A percentile compares a stretch with the other conserved stretches of the same genome.
Conservation (phyloP, 2,888 invertebrate genomes). For the Calameuta filiformis region DNA sequence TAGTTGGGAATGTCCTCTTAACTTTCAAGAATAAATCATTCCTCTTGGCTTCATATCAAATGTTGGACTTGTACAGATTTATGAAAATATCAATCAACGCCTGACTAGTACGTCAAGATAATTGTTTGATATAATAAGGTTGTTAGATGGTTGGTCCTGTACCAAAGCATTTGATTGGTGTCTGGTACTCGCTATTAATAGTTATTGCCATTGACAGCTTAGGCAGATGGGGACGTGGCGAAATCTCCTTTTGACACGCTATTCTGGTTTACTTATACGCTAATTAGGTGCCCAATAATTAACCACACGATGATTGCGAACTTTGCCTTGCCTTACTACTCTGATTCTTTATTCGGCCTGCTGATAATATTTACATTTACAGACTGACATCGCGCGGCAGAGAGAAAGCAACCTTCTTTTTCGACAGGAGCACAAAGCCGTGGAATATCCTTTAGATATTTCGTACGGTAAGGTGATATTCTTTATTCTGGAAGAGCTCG, state of each 20-base stretch:
- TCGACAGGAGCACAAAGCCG: background rate
- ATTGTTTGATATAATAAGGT: background rate
- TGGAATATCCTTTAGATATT: background rate
- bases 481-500: background rate
- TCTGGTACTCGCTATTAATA: background rate
- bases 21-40: background rate
- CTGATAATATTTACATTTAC: background rate
- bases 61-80: background rate
- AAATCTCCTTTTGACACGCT: conserved; percentile 55
- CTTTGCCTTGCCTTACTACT: background rate
- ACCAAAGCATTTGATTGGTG: background rate
- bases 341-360: background rate
- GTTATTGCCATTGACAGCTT: background rate
- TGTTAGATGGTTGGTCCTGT: background rate
- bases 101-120: background rate
- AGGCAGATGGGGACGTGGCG: conserved; percentile 33
- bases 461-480: background rate
- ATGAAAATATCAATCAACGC: background rate
- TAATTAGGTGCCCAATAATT: background rate
- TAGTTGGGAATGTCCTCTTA: background rate
- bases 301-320: background rate
- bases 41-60: background rate
- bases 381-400: background rate
- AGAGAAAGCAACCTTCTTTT: background rate
- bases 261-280: conserved; percentile 59